Evolutionary conservation across 2,888 invertebrate species (phyloP).

Genomic region (Drosophila neoperkinsi): DNA sequence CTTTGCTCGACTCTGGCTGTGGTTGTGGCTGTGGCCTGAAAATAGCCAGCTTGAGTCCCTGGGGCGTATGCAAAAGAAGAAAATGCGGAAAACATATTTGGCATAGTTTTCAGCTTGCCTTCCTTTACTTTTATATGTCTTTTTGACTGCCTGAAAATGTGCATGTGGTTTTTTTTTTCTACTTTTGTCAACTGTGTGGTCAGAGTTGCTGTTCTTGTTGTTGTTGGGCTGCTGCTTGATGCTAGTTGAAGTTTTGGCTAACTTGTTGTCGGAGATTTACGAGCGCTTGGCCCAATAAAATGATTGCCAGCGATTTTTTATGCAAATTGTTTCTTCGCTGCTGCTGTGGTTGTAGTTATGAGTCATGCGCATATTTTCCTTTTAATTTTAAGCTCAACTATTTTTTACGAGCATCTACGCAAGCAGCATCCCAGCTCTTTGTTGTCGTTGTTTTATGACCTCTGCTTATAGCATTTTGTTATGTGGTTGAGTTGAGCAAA

Average conservation of each 20-base stretch:
- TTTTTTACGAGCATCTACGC: constrained; percentile 68
- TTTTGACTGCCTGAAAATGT: constrained; percentile 7
- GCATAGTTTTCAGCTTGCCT: constrained; percentile 67
- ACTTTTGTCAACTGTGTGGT: constrained; percentile 60
- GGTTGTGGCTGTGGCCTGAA: constrained; percentile 9
- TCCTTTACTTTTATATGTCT: constrained; percentile 5
- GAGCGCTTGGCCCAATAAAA: constrained; percentile 84
- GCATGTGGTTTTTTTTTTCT: constrained; percentile 7
- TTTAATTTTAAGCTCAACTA: constrained; percentile 42
- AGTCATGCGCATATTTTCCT: constrained; percentile 68
- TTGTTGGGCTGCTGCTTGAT: constrained; percentile 27
- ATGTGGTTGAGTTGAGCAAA: constrained; percentile 12
- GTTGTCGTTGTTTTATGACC: constrained; percentile 27
- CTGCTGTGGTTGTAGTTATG: constrained; percentile 51
- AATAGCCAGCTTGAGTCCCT: constrained; percentile 42
- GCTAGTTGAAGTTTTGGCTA: constrained; percentile 39
- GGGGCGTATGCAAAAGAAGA: constrained; percentile 64
- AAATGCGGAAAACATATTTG: constrained; percentile 80
- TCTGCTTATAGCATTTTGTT: constrained; percentile 52
- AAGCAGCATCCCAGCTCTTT: constrained; percentile 41
- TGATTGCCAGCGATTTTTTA: constrained; percentile 85
- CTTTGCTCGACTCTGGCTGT: constrained; percentile 6
- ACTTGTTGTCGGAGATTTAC: constrained; percentile 82
- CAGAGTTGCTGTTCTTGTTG: constrained; percentile 19
- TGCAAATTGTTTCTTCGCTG: constrained; percentile 83